Evolutionary conservation across 2,888 invertebrate species (phyloP).

Genomic region (Brenthis ino): DNA sequence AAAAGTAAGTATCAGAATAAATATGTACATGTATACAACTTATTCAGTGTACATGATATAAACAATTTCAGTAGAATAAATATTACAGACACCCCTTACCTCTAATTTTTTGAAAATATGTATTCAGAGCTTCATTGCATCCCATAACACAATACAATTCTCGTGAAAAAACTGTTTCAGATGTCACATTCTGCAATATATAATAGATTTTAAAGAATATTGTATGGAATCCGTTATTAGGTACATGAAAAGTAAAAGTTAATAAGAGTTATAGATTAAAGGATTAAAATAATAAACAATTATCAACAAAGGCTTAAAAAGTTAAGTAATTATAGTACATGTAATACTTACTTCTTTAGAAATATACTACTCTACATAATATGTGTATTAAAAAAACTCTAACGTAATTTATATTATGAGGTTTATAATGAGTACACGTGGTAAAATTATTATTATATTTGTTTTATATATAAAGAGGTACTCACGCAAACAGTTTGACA

Average conservation of each 20-base stretch:
- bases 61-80: neutral
- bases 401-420: too few relatives aligned
- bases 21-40: neutral
- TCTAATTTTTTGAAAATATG: slow-evolving; percentile 87
- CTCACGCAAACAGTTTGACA: slow-evolving; percentile 93
- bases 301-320: too few relatives aligned
- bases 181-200: slow-evolving; percentile 85
- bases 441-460: too few relatives aligned
- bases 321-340: too few relatives aligned
- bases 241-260: neutral
- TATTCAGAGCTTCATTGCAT: slow-evolving; percentile 90
- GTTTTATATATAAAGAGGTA: slow-evolving; percentile 49
- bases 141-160: slow-evolving; percentile 91
- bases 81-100: slow-evolving; percentile 64
- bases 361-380: too few relatives aligned
- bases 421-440: too few relatives aligned
- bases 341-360: too few relatives aligned
- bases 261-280: neutral
- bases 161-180: slow-evolving; percentile 85
- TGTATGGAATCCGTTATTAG: too few relatives aligned
- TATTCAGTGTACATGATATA: neutral
- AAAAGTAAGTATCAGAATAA: neutral
- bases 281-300: too few relatives aligned
- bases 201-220: neutral
- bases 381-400: too few relatives aligned